These are phyloP conservation scores for Otocyon megalotis DNA, from an alignment of 2,113 vertebrate species.

Conservation along the genomic window DNA sequence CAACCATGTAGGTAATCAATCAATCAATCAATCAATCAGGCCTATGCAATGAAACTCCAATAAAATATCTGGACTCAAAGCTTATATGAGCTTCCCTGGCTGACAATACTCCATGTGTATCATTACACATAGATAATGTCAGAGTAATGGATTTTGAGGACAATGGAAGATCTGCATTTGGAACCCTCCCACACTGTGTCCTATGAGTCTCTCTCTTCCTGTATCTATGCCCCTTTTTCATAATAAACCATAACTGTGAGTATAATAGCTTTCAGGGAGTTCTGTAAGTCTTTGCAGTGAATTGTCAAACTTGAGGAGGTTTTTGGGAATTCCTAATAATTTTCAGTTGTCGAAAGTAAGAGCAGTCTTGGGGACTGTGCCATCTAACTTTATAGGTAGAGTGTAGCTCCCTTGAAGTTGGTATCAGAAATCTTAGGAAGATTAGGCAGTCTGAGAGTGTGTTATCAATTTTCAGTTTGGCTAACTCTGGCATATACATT, in stretches of 20 bases:
- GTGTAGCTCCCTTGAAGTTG: background rate
- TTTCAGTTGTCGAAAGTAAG: background rate
- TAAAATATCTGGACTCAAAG: background rate
- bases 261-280: background rate
- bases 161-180: background rate
- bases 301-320: background rate
- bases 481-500: background rate
- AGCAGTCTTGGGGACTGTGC: background rate
- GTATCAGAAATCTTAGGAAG: background rate
- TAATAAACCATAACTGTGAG: background rate
- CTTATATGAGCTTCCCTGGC: background rate
- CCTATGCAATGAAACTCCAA: background rate
- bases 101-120: background rate
- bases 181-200: background rate
- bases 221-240: background rate
- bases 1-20: background rate
- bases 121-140: background rate
- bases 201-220: background rate
- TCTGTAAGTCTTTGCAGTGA: background rate
- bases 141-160: background rate
- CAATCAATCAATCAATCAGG: background rate
- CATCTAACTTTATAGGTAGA: background rate
- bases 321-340: background rate
- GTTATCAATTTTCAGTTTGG: background rate
- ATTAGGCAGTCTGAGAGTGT: background rate